Evolutionary conservation across 2,888 invertebrate species (phyloP).

Genomic region (Oscheius myriophilus): DNA sequence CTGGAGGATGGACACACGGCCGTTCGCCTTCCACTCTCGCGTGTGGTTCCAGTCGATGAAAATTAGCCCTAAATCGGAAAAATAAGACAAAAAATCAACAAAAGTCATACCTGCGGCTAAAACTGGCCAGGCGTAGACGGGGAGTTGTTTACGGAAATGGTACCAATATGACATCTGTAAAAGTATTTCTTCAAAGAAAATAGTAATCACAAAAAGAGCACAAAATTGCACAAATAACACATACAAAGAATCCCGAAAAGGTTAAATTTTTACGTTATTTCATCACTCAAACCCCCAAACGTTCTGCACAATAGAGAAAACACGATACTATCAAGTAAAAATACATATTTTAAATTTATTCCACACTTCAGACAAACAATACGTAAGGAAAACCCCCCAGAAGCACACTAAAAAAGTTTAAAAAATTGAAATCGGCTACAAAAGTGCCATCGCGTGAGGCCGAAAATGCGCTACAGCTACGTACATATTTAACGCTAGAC

Average conservation of each 20-base stretch:
- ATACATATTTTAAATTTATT: background rate
- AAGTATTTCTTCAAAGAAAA: no score
- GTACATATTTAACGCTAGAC: no score
- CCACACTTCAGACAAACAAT: no score
- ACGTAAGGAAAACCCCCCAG: no score
- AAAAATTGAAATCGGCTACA: no score
- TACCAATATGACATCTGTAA: slow-evolving; percentile 35
- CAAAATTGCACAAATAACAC: no score
- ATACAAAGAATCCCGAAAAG: no score
- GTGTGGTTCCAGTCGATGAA: slow-evolving; percentile 68
- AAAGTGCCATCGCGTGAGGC: no score
- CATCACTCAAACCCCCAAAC: background rate
- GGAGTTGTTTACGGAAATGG: slow-evolving; percentile 48
- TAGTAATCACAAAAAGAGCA: no score
- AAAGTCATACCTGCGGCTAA: slow-evolving; percentile 44
- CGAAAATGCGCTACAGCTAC: no score
- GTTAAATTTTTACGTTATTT: no score
- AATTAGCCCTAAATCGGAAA: slow-evolving; percentile 42
- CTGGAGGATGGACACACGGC: slow-evolving; percentile 50
- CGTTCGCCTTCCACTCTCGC: slow-evolving; percentile 61
- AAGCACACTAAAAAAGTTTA: no score
- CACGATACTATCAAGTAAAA: background rate
- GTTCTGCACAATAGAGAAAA: background rate
- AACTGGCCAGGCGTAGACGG: slow-evolving; percentile 56
- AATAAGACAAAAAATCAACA: slow-evolving; percentile 1